Percentiles rank a stretch among this genome's conserved stretches.
phyloP scores from a whole-genome alignment of 2,797 vertebrate species.

The Denticeps clupeoides region DNA sequence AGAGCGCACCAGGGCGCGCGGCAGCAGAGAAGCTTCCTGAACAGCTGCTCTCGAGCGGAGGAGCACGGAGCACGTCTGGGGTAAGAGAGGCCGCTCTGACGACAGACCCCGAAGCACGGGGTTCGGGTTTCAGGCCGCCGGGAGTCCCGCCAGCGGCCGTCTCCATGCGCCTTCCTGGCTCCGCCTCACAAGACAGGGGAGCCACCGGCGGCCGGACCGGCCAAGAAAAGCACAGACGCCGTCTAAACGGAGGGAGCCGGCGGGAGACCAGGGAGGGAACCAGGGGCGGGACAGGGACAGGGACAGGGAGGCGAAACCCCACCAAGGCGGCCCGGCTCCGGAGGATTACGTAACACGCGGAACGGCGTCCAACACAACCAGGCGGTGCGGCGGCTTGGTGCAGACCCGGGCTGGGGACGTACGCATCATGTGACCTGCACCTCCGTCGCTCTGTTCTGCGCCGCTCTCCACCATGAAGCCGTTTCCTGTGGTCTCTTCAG shows the following conservation, averaged over 20 bases:
- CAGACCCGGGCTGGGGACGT: no score
- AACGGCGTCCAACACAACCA: conserved; percentile 28
- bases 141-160: conserved; percentile 20
- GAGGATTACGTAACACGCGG: conserved; percentile 31
- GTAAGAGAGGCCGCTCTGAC: no score
- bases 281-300: conserved; percentile 1
- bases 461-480: no score
- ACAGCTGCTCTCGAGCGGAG: conserved; percentile 12
- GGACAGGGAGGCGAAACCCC: conserved; percentile 1
- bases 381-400: no score
- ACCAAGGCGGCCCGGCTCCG: conserved; percentile 2
- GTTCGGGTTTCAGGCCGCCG: no score
- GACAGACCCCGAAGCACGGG: no score
- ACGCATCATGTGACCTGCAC: no score
- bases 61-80: not conserved
- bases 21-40: conserved; percentile 15
- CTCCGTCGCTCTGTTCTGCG: no score
- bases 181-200: conserved; percentile 22
- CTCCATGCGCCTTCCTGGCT: conserved; percentile 25
- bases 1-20: no score
- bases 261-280: conserved; percentile 12
- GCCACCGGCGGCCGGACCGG: conserved; percentile 20
- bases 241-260: no score
- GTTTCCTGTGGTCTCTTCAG: no score
- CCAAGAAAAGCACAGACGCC: conserved; percentile 44